phyloP scores from a whole-genome alignment of 2,888 invertebrate species.

The Enchytraeus crypticus region DNA sequence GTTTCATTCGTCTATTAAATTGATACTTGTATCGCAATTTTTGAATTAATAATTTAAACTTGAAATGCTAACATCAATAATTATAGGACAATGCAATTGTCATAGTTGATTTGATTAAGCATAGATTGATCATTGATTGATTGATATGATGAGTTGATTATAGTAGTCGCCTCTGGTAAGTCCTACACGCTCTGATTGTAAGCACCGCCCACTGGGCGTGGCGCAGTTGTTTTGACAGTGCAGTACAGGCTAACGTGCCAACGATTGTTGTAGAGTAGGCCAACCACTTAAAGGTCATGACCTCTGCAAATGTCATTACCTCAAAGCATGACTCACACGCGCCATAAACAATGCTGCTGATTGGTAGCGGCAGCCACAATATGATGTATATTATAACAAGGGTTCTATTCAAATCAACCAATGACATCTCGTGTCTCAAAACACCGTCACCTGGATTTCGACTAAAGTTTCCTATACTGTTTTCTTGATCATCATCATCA shows the following conservation, averaged over 20 bases:
- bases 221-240: slow-evolving; percentile 15
- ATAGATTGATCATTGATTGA: no score
- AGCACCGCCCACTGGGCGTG: slow-evolving; percentile 14
- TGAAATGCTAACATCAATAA: no score
- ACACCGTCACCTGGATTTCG: no score
- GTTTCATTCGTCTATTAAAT: no score
- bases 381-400: slow-evolving; percentile 12
- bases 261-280: slow-evolving; percentile 23
- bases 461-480: no score
- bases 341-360: slow-evolving; percentile 21
- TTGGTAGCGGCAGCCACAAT: slow-evolving; percentile 22
- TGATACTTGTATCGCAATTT: no score
- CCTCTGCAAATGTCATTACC: slow-evolving; percentile 16
- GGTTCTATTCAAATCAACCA: slow-evolving; percentile 1
- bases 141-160: no score
- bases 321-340: slow-evolving; percentile 16
- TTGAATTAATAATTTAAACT: no score
- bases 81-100: no score
- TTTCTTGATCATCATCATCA: no score
- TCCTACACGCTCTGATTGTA: slow-evolving; percentile 2
- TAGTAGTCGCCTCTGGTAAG: no score
- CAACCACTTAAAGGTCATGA: slow-evolving; percentile 25
- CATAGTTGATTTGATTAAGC: no score
- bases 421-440: not conserved
- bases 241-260: slow-evolving; percentile 18